Evolutionary conservation across 92 coral and sea anemone species (phyloP).

Genomic region (Muricea muricata): DNA sequence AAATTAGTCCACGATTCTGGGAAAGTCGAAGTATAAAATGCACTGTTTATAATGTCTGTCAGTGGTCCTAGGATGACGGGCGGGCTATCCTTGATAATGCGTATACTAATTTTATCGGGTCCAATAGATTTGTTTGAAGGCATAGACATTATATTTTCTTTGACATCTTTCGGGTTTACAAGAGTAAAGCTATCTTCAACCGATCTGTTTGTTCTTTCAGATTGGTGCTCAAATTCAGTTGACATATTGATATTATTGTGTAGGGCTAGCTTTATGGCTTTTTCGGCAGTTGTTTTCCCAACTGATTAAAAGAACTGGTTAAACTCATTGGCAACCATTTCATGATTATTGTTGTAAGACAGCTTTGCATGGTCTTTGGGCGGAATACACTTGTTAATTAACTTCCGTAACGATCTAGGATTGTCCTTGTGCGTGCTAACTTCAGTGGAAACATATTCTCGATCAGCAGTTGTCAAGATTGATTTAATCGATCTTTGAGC

Average conservation of each 20-base stretch:
- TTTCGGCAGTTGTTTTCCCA: slow-evolving; percentile 41
- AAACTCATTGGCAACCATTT: slow-evolving; percentile 11
- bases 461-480: not conserved
- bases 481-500: not conserved
- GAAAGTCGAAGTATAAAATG: not conserved
- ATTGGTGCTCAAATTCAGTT: not conserved
- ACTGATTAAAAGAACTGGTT: slow-evolving; percentile 25
- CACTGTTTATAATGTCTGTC: not conserved
- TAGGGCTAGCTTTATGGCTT: not conserved
- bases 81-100: not conserved
- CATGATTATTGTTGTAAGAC: not conserved
- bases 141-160: not conserved
- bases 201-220: not conserved
- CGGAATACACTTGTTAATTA: slow-evolving; percentile 26
- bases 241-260: slow-evolving; percentile 6
- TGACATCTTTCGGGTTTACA: slow-evolving; percentile 22
- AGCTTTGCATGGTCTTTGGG: no score
- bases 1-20: not conserved
- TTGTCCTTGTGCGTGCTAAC: slow-evolving; percentile 35
- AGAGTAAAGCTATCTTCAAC: slow-evolving; percentile 10
- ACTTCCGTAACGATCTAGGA: slow-evolving; percentile 14
- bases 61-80: not conserved
- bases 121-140: not conserved
- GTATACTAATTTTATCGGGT: not conserved
- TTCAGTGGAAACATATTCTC: slow-evolving; percentile 21